phyloP scores from a whole-genome alignment of 1,140 invertebrate species.

The Trinorchestia longiramus region DNA sequence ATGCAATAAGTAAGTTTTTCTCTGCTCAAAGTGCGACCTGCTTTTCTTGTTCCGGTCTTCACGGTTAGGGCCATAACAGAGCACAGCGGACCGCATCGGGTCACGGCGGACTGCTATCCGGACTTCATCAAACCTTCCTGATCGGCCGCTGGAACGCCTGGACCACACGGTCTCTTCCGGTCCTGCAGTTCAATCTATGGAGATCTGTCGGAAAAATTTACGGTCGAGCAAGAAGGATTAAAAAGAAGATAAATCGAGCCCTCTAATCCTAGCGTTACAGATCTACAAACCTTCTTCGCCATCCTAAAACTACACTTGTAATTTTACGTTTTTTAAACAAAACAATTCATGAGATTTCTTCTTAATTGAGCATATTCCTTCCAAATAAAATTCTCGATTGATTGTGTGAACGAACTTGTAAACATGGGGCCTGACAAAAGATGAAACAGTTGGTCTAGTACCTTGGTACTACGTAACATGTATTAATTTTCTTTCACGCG shows the following conservation, averaged over 20 bases:
- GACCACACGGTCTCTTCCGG: constrained; percentile 36
- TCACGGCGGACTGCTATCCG: constrained; percentile 24
- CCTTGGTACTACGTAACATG: no score
- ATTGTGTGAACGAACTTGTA: no score
- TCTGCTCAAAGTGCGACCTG: neutral
- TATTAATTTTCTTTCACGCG: no score
- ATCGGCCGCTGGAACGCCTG: neutral
- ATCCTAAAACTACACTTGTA: neutral
- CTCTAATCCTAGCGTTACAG: neutral
- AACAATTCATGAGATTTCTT: neutral
- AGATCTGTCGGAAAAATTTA: neutral
- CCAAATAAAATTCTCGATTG: neutral
- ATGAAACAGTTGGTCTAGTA: neutral
- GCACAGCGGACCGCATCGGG: constrained; percentile 4
- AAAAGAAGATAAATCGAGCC: neutral
- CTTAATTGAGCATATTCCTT: neutral
- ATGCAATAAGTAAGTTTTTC: neutral
- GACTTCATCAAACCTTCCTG: neutral
- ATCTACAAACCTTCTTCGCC: neutral
- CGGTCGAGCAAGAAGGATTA: neutral
- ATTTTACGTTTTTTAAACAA: neutral
- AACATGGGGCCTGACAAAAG: no score
- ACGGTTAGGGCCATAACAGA: neutral
- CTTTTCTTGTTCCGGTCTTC: neutral
- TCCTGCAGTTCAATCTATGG: neutral